Evolutionary conservation across 2,888 invertebrate genomes (phyloP).

Genomic region (Drosophila anomalipes): DNA sequence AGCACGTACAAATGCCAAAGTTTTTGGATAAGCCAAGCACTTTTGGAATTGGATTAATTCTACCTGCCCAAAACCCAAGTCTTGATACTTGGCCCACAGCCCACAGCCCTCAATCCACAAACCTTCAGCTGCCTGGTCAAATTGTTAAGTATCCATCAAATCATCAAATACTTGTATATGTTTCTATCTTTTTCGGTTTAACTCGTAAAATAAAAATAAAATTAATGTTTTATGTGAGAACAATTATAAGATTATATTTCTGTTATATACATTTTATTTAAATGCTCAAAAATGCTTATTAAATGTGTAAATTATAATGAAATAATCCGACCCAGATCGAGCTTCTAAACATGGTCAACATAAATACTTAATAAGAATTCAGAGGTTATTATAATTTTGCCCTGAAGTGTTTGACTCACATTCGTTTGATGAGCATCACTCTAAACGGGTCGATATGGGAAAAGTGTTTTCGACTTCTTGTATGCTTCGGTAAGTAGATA

Average conservation of each 20-base stretch:
- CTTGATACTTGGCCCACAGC: background rate
- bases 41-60: constrained; percentile 61
- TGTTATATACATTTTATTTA: background rate
- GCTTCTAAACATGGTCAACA: background rate
- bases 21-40: constrained; percentile 52
- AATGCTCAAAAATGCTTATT: background rate
- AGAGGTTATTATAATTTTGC: background rate
- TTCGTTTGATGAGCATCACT: too few relatives aligned
- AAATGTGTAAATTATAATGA: background rate
- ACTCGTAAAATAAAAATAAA: background rate
- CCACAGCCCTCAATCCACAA: background rate
- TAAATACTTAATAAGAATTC: background rate
- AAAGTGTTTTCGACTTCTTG: too few relatives aligned
- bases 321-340: background rate
- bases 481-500: background rate
- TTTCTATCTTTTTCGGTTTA: background rate
- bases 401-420: too few relatives aligned
- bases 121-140: background rate
- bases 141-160: background rate
- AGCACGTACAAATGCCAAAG: constrained; percentile 10
- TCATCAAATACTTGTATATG: background rate
- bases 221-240: background rate
- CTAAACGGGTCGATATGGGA: too few relatives aligned
- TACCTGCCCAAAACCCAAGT: constrained; percentile 49
- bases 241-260: too few relatives aligned